Evolutionary conservation across 1,140 invertebrate genomes (phyloP).

Genomic region (Drosophila tsacasi): DNA sequence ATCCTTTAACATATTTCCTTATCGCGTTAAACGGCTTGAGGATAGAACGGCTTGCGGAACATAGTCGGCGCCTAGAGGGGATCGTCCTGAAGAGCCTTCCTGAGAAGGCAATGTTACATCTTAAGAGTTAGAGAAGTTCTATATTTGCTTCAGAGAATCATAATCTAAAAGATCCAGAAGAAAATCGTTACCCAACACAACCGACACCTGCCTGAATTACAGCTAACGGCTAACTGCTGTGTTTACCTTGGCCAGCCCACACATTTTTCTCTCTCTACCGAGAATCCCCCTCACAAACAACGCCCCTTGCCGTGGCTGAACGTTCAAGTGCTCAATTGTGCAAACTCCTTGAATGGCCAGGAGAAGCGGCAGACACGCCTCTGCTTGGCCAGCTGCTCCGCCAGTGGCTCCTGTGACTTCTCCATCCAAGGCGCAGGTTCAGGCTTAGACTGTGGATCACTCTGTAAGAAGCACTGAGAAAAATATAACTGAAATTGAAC

Average conservation of each 20-base stretch:
- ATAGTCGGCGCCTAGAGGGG: constrained; percentile 35
- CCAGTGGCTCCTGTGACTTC: constrained; percentile 30
- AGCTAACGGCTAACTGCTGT: constrained; percentile 43
- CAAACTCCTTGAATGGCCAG: constrained; percentile 51
- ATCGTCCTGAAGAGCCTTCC: background rate
- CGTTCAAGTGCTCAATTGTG: constrained; percentile 79
- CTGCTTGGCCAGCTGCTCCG: constrained; percentile 45
- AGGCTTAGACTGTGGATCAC: constrained; percentile 18
- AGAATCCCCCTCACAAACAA: constrained; percentile 54
- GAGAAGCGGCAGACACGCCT: constrained; percentile 22
- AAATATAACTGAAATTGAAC: background rate
- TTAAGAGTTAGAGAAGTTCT: background rate
- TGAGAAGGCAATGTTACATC: background rate
- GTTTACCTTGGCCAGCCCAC: constrained; percentile 52
- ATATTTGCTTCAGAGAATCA: background rate
- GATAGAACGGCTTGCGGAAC: constrained; percentile 49
- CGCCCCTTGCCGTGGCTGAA: constrained; percentile 57
- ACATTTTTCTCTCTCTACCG: constrained; percentile 24
- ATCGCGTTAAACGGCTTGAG: constrained; percentile 62
- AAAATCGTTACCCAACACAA: background rate
- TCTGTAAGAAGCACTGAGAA: constrained; percentile 18
- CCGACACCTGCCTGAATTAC: constrained; percentile 39
- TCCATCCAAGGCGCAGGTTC: constrained; percentile 19
- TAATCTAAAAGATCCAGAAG: background rate
- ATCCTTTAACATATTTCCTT: constrained; percentile 81